Percentiles rank a stretch among this genome's conserved stretches.
Conservation (phyloP, 1,140 invertebrate species). For the Micrasema minimum region DNA sequence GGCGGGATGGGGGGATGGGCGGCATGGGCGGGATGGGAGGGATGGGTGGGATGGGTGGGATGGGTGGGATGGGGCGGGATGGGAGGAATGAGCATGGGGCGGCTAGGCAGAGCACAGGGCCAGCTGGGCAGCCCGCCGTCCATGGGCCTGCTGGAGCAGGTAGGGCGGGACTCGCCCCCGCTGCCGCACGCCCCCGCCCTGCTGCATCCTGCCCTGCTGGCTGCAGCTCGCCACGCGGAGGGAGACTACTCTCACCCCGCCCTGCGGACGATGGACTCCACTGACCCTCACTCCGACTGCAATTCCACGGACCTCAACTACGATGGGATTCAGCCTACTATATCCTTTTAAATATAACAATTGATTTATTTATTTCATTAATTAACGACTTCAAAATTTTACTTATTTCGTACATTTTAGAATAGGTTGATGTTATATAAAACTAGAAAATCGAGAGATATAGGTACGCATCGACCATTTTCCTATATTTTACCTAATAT, state of each 20-base stretch:
- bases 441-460: no score
- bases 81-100: constrained; percentile 57
- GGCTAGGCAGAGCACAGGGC: constrained; percentile 62
- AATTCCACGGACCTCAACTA: constrained; percentile 88
- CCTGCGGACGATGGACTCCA: constrained; percentile 77
- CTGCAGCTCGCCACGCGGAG: constrained; percentile 80
- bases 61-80: constrained; percentile 59
- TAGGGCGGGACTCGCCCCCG: constrained; percentile 80
- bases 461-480: no score
- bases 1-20: constrained; percentile 59
- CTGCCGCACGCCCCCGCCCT: constrained; percentile 82
- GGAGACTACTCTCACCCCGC: constrained; percentile 78
- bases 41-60: constrained; percentile 60
- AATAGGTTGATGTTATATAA: no score
- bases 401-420: no score
- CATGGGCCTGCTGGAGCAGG: constrained; percentile 75
- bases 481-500: no score
- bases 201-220: constrained; percentile 80
- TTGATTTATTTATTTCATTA: no score
- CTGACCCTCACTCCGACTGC: constrained; percentile 87
- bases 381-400: no score
- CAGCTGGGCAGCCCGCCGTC: constrained; percentile 69
- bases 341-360: constrained; percentile 83
- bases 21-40: constrained; percentile 59
- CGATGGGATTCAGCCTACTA: constrained; percentile 92